Base-by-base conservation (phyloP, 2,888 invertebrate species). In the Brachyptera risi region DNA sequence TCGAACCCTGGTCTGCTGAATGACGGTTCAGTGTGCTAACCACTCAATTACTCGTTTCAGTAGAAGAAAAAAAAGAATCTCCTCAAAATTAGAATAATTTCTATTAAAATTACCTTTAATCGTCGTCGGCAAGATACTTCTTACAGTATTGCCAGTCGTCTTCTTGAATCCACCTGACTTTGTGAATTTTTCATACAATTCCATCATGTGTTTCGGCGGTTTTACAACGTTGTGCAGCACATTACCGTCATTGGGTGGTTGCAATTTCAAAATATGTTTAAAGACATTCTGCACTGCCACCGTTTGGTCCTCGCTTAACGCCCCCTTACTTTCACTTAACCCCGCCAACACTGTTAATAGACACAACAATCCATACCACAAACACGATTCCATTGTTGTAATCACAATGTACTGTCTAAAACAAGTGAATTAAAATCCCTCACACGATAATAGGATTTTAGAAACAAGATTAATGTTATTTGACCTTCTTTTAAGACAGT, bases 201-300 rank as follows among this genome's bases (percentile, higher is more conserved):
- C 66, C 42, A 66, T 17, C 66, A 66, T 66, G 50, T 66, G 65
- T 27, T 63, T 65, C 35, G 66, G 66, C 11, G 66, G 65, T 11
- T 58, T 44, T 7, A 50, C 9, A 24, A 37, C 26, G 19, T 26
- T 26, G 7, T 19, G 27, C 13, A 51, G 13, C 17, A 17, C 11
- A 2, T 21, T 21, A 19, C 19, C 35, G 21, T 37, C 35, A 7
- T 11, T 13, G 19, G 54, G 54, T 3, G 54, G 54, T 19, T 54
- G 54, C 9, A 54, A 19, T 23, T 54, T 54, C 21, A 54, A 37
- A 19, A 54, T 17, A 4, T 54, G 54, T 9, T 23, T 35, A 37
- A 54, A 54, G 9, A 35, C 54, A 13, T 31, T 23, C 37, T 35
- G 31, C 35, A 35, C 35, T 2, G 54, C 54, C 13, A 37, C 9